Percentiles rank a stretch among this genome's conserved stretches.
Evolutionary conservation across 2,113 vertebrate genomes (phyloP).

Genomic region (Onychostruthus taczanowskii): DNA sequence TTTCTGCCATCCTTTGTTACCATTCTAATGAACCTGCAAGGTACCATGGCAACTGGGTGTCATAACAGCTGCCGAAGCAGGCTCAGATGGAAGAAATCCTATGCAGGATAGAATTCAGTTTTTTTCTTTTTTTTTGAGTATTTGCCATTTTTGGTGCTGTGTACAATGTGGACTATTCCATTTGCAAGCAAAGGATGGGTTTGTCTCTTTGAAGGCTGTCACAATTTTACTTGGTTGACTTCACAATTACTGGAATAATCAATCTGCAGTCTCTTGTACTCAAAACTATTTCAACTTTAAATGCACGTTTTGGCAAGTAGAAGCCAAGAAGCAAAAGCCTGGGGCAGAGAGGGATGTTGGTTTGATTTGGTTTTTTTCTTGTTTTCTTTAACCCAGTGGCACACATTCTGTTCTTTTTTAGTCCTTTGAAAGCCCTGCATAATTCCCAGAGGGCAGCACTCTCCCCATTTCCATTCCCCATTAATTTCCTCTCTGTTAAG

Average conservation of each 20-base stretch:
- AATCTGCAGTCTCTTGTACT: background rate
- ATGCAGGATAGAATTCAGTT: background rate
- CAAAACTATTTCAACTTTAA: background rate
- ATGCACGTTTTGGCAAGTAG: background rate
- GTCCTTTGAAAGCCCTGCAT: background rate
- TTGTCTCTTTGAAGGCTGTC: background rate
- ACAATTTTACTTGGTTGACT: background rate
- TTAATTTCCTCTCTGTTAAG: background rate
- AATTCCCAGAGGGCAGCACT: background rate
- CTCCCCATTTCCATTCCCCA: background rate
- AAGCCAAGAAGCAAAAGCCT: background rate
- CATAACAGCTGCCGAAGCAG: background rate
- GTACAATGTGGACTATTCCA: background rate
- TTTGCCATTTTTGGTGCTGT: background rate
- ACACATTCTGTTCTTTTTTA: background rate
- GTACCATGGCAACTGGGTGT: conserved; percentile 14
- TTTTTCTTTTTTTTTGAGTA: background rate
- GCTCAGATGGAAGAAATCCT: background rate
- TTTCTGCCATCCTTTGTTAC: conserved; percentile 4
- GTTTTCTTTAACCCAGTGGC: background rate
- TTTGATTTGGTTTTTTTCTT: background rate
- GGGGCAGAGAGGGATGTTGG: background rate
- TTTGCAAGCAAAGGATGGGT: background rate
- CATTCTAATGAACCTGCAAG: conserved; percentile 23
- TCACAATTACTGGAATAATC: background rate